Conservation (phyloP, 2,113 vertebrate species). For the Stegastes partitus region DNA sequence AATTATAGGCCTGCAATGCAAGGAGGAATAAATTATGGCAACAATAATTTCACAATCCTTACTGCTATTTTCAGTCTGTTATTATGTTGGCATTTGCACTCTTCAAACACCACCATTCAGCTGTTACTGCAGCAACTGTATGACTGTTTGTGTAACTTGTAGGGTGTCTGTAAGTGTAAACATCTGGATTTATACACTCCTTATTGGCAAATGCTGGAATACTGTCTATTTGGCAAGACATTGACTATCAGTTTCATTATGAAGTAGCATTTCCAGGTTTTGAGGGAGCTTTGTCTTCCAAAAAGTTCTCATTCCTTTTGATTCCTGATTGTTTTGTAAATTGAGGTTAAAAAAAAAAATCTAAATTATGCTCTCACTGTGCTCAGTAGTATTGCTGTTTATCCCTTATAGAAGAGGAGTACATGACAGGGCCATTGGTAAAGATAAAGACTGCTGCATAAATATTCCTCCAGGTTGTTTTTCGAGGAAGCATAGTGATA, state of each 20-base stretch:
- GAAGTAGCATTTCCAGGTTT: background rate
- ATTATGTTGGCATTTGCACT: background rate
- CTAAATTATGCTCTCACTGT: background rate
- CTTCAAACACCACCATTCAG: background rate
- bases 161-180: background rate
- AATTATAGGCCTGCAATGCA: slow-evolving; percentile 10
- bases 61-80: background rate
- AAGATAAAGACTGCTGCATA: background rate
- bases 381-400: background rate
- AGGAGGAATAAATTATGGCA: slow-evolving; percentile 22
- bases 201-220: background rate
- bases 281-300: too few species aligned
- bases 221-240: background rate
- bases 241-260: background rate
- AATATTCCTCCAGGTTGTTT: slow-evolving; percentile 21
- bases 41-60: slow-evolving; percentile 5
- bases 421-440: background rate
- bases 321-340: too few species aligned
- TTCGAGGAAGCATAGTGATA: slow-evolving; percentile 38
- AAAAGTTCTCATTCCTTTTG: too few species aligned
- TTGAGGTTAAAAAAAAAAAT: too few species aligned
- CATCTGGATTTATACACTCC: slow-evolving; percentile 1
- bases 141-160: background rate
- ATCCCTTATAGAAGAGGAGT: background rate
- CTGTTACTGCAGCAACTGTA: slow-evolving; percentile 17